These are phyloP conservation scores for Acleris laterana DNA, from an alignment of 2,888 invertebrate species.

Conservation along the genomic window DNA sequence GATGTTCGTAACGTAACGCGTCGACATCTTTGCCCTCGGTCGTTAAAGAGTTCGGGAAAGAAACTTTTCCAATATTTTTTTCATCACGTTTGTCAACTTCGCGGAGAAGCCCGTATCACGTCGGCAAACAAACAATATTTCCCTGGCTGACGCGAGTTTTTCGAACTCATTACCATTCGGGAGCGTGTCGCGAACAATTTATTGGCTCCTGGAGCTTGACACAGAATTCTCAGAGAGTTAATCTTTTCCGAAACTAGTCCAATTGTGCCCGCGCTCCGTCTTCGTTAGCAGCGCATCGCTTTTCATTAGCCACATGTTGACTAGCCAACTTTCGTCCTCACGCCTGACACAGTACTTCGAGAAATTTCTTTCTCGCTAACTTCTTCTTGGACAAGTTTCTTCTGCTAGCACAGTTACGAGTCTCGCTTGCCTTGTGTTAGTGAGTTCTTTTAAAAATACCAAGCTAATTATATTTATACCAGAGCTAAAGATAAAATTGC, in stretches of 20 bases:
- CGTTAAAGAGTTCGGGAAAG: slow-evolving; percentile 54
- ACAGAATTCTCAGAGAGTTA: slow-evolving; percentile 47
- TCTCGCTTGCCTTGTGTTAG: slow-evolving; percentile 10
- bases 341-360: slow-evolving; percentile 50
- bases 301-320: slow-evolving; percentile 66
- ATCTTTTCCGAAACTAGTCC: slow-evolving; percentile 53
- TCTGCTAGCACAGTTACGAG: slow-evolving; percentile 31
- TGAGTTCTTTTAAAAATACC: slow-evolving; percentile 6
- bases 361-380: slow-evolving; percentile 53
- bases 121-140: slow-evolving; percentile 76
- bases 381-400: slow-evolving; percentile 54
- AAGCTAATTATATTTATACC: slow-evolving; percentile 2
- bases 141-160: slow-evolving; percentile 63
- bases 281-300: slow-evolving; percentile 70
- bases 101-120: slow-evolving; percentile 57
- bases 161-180: slow-evolving; percentile 70
- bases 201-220: slow-evolving; percentile 55
- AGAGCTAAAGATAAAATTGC: slow-evolving; percentile 17
- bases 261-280: slow-evolving; percentile 58
- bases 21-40: slow-evolving; percentile 47
- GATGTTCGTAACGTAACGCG: slow-evolving; percentile 20
- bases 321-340: slow-evolving; percentile 54
- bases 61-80: slow-evolving; percentile 80
- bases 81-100: slow-evolving; percentile 73
- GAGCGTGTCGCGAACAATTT: slow-evolving; percentile 61